phyloP scores from a whole-genome alignment of 2,113 vertebrate species.

The Ahaetulla prasina region DNA sequence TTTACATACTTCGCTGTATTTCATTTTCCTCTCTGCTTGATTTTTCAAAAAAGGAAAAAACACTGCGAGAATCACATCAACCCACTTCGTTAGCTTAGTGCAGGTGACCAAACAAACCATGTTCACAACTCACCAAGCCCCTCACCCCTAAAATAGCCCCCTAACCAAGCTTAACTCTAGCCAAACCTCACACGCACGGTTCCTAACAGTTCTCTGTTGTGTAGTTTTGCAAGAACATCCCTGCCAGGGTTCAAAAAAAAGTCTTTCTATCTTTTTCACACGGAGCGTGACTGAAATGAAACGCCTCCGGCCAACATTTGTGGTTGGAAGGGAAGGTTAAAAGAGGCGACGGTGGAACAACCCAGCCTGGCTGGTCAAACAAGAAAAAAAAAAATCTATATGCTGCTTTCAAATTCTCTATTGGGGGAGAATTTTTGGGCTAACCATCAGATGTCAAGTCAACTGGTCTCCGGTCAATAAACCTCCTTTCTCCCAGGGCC shows the following conservation, averaged over 20 bases:
- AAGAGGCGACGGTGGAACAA: not conserved
- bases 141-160: not conserved
- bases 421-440: not conserved
- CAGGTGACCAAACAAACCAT: not conserved
- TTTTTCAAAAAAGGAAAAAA: not conserved
- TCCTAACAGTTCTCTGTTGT: not conserved
- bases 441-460: not conserved
- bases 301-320: not conserved
- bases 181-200: not conserved
- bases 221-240: not conserved
- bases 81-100: not conserved
- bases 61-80: not conserved
- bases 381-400: not conserved
- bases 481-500: not conserved
- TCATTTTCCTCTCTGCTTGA: not conserved
- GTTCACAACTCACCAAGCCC: not conserved
- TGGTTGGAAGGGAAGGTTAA: not conserved
- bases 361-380: not conserved
- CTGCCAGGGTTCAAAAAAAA: not conserved
- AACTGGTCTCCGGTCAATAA: not conserved
- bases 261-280: not conserved
- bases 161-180: not conserved
- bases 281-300: not conserved
- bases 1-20: not conserved
- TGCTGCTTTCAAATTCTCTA: not conserved